Conservation (phyloP, 2,113 vertebrate species). For the Scomber scombrus region DNA sequence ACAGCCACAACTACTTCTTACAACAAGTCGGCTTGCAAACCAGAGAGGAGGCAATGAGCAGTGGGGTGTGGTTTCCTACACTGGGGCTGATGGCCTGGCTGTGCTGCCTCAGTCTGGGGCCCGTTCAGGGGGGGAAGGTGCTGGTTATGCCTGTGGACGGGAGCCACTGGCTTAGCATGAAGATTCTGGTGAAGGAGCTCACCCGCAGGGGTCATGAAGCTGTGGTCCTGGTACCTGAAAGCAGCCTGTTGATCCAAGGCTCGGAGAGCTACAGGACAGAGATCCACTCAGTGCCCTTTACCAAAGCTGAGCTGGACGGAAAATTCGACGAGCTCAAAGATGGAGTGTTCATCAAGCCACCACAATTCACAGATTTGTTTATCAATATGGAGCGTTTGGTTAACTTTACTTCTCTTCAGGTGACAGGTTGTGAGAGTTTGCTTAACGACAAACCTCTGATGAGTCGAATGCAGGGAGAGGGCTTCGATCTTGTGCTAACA, state of each 20-base stretch:
- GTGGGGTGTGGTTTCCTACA: slow-evolving; percentile 50
- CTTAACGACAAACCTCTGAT: slow-evolving; percentile 82
- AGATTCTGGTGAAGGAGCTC: slow-evolving; percentile 85
- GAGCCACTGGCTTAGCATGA: slow-evolving; percentile 93
- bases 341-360: slow-evolving; percentile 30
- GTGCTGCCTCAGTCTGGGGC: slow-evolving; percentile 59
- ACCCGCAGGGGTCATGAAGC: slow-evolving; percentile 83
- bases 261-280: slow-evolving; percentile 68
- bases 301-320: slow-evolving; percentile 67
- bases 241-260: slow-evolving; percentile 68
- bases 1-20: slow-evolving; percentile 12
- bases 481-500: slow-evolving; percentile 86
- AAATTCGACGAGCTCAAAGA: slow-evolving; percentile 1
- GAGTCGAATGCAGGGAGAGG: slow-evolving; percentile 69
- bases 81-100: slow-evolving; percentile 71
- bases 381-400: slow-evolving; percentile 57
- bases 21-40: slow-evolving; percentile 12
- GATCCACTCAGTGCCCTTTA: slow-evolving; percentile 76
- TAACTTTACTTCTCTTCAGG: slow-evolving; percentile 68
- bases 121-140: slow-evolving; percentile 80
- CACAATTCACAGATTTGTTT: slow-evolving; percentile 32
- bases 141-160: slow-evolving; percentile 88
- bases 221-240: slow-evolving; percentile 85
- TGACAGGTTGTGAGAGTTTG: slow-evolving; percentile 75
- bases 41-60: slow-evolving; percentile 61